Conservation (phyloP, 1,140 invertebrate genomes). For the Zelostemma sp. region DNA sequence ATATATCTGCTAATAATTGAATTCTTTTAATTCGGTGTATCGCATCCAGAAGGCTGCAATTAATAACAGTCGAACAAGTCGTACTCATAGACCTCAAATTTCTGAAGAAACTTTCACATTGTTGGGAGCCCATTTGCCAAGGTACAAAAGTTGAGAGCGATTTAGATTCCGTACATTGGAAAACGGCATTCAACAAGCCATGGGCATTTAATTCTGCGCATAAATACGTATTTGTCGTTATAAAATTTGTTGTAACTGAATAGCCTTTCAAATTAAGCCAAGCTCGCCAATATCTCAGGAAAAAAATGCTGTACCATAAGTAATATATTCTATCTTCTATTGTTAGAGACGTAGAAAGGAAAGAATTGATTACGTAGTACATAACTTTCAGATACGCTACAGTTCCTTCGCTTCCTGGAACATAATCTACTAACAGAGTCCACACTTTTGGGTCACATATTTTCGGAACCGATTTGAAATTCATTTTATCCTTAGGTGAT, state of each 20-base stretch:
- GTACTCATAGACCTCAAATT: constrained; percentile 21
- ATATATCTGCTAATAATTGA: constrained; percentile 20
- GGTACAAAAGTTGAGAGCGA: constrained; percentile 12
- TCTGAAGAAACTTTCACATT: constrained; percentile 25
- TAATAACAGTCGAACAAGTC: constrained; percentile 21
- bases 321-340: constrained; percentile 14
- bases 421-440: constrained; percentile 12
- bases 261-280: constrained; percentile 20
- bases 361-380: not conserved
- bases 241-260: constrained; percentile 21
- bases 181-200: constrained; percentile 23
- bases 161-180: not conserved
- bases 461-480: constrained; percentile 23
- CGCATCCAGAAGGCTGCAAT: constrained; percentile 23
- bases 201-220: constrained; percentile 22
- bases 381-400: not conserved
- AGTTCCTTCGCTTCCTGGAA: constrained; percentile 24
- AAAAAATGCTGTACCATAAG: constrained; percentile 21
- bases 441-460: constrained; percentile 28
- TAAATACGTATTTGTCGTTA: constrained; percentile 19
- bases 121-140: constrained; percentile 23
- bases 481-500: constrained; percentile 31
- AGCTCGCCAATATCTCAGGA: constrained; percentile 19
- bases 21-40: constrained; percentile 15
- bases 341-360: not conserved